Evolutionary conservation across 1,140 invertebrate species (phyloP), one percentile per base, ranked within the genome.

Genomic region (Plodia interpunctella): DNA sequence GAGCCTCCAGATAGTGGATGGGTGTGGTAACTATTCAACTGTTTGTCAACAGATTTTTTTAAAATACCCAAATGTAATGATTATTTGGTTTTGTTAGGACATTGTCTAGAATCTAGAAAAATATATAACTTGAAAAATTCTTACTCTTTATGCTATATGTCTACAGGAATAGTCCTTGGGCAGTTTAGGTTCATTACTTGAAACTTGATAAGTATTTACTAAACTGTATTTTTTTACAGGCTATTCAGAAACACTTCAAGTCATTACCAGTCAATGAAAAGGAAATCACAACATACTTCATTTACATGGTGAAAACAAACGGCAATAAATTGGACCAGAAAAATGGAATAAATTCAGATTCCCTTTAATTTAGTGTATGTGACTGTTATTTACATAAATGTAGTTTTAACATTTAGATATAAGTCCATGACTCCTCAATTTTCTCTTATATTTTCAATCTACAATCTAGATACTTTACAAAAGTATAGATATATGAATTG

Each of bases 271-370:
- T 99, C 0, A 94, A 94, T 72, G 97, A 99, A 85, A 99, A 98
- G 80, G 97, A 99, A 88, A 95, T 96, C 20, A 90, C 98, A 13
- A 97, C 97, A n/a, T 97, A 95, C 78, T 99, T 99, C 81, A 97
- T 99, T 69, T 98, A 98, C 79, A 98, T 96, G 87, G 96, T 98
- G 0, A 99, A 98, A 91, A 97, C 95, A 59, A 97, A 98, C 90
- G 94, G 95, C 54, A 98, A 97, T 80, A 98, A 97, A 87, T 89
- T 97, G 67, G 97, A 98, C 88, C 96, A 97, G 83, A 97, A 96
- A 79, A 96, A 96, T 91, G 95, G 95, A 63, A 91, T 94, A 52
- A 94, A 91, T 74, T 92, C 90, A 64, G 93, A 94, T 68, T 87
- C 83, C 62, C 77, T 89, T 66, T 87, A 85, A 70, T 76, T 63